Conservation (phyloP, 2,888 invertebrate genomes). For the Cetonia aurata region DNA sequence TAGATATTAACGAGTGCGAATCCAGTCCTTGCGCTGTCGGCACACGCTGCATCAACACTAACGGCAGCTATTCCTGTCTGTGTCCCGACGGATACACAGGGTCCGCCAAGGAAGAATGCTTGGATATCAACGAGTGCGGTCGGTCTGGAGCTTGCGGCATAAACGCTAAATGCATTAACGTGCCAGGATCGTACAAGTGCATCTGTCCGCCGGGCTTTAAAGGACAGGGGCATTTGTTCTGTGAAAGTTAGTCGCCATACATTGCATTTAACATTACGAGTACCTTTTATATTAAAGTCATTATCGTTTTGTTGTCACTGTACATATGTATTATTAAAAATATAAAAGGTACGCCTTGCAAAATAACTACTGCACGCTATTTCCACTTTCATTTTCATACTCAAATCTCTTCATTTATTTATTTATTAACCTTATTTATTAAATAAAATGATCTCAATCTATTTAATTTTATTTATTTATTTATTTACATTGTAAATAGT, state of each 20-base stretch:
- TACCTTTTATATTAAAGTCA: constrained; percentile 20
- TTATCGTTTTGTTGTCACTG: background rate
- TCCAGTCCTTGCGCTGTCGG: constrained; percentile 77
- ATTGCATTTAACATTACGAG: constrained; percentile 10
- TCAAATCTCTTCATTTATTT: constrained; percentile 37
- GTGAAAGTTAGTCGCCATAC: constrained; percentile 77
- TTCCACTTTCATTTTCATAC: constrained; percentile 43
- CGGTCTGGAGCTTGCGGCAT: constrained; percentile 77
- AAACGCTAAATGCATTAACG: constrained; percentile 85
- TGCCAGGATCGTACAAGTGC: constrained; percentile 84
- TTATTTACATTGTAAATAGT: constrained; percentile 44
- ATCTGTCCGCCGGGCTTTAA: constrained; percentile 81
- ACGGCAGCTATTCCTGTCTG: constrained; percentile 81
- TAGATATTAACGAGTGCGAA: constrained; percentile 83
- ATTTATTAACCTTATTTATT: constrained; percentile 36
- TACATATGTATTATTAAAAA: constrained; percentile 11
- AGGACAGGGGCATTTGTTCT: constrained; percentile 80
- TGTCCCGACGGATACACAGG: constrained; percentile 80
- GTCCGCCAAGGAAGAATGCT: constrained; percentile 71
- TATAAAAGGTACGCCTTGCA: constrained; percentile 28
- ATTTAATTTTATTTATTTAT: constrained; percentile 39
- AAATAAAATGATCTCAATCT: constrained; percentile 31
- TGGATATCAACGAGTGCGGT: constrained; percentile 82
- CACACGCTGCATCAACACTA: constrained; percentile 80
- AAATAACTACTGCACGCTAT: constrained; percentile 45